Base-by-base conservation (phyloP, 2,888 invertebrate genomes). In the Drymonia ruficornis region DNA sequence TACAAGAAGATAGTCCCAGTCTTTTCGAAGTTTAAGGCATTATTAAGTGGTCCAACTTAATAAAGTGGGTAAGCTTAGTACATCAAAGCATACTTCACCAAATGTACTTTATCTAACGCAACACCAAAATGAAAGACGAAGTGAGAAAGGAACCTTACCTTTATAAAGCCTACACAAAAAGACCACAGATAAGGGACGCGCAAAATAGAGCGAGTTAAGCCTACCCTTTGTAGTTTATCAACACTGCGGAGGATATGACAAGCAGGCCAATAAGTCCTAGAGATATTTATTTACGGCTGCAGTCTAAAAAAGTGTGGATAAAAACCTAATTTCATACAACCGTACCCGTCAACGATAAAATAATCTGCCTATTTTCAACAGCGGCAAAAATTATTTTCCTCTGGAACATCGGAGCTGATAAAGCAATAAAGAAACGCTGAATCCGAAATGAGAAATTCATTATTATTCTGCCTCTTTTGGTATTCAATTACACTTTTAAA, bases 201-300 rank as follows among this genome's bases (percentile, higher is more conserved):
- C 19, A 51, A 59, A 59, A 50, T 49, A 51, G 53, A 53, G 45
- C 49, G 19, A 36, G 34, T 46, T 50, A 55, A 61, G 44, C 46
- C 36, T 13, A 49, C 50, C 53, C 46, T 56, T 61, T 64, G 53
- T 50, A 54, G 38, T 50, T 53, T 57, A 52, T 58, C 55, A 45
- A 38, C 28, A 40, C 45, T 46, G 46, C 49, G 31, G 40, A 52
- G 49, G 45, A 52, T 38, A 54, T 56, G 50, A 53, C 43, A 50
- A 51, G 29, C n/a, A 36, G 23, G 19, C 52, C n/a, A 48, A 8
- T 28, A 31, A 54, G 46, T 42, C 18, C 47, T 36, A 34, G 16
- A 46, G 43, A 44, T 18, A 46, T 52, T 43, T 40, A 40, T 16
- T 40, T 40, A 9, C 9, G 8, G 11, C 16, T 15, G 31, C 2